Base-by-base conservation (phyloP, 2,888 invertebrate species). In the Caradrina clavipalpis region DNA sequence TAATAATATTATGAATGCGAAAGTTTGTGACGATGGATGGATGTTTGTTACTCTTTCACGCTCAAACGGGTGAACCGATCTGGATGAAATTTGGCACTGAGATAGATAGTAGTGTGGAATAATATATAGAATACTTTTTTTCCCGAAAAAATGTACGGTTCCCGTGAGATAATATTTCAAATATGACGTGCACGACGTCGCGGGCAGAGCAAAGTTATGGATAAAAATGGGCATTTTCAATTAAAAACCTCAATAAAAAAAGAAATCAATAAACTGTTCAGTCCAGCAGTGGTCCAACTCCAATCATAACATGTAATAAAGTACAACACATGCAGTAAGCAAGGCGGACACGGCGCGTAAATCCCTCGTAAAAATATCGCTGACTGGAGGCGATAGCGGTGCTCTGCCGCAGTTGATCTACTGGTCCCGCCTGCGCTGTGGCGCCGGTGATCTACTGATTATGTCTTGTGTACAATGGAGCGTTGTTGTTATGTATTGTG, bases 271-370 rank as follows among this genome's bases (percentile, higher is more conserved):
- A 64, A 50, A 45, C 5, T 11, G 15, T 49, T 13, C 51, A 17
- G n/a, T 7, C 22, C 15, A 53, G 15, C 26, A 55, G 1, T 21
- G 17, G 47, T 59, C 56, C 59, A 64, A 15, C 58, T 71, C 31
- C 22, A 7, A 76, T 69, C 69, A 72, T 72, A 80, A 68, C 65
- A 82, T 59, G 71, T 82, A 69, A 82, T 83, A 78, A 81, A 77
- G 59, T 69, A 75, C 57, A 80, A 62, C 53, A 73, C 73, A 80
- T 19, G 61, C 69, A 42, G 81, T 69, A 78, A 71, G 74, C 69
- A 73, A 73, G 68, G 77, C 49, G 65, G 59, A 35, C 21, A 45
- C 55, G 35, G 50, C 75, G 66, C 69, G 68, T 72, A 59, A 70
- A 72, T 49, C 69, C 69, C 42, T 79, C 84, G 73, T 78, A 81